Evolutionary conservation across 2,113 vertebrate genomes (phyloP).

Genomic region (Rhinolophus ferrumequinum): DNA sequence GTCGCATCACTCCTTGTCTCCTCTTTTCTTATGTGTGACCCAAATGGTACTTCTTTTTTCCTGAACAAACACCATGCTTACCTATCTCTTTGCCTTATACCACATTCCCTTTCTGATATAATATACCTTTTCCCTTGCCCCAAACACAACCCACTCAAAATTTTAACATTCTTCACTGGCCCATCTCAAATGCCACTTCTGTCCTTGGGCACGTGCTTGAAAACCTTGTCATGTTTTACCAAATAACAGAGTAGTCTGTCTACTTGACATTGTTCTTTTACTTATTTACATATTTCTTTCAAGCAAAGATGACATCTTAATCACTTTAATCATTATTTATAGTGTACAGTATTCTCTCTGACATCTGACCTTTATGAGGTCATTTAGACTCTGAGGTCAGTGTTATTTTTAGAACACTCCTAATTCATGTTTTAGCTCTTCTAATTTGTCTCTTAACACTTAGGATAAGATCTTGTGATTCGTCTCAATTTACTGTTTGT

Average conservation of each 20-base stretch:
- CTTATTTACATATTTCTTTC: background rate
- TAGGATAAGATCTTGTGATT: conserved; percentile 6
- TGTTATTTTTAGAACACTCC: conserved; percentile 10
- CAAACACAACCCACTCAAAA: background rate
- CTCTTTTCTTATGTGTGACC: background rate
- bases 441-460: background rate
- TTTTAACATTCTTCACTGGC: background rate
- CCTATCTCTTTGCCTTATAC: background rate
- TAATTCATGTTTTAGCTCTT: background rate
- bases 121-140: background rate
- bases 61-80: background rate
- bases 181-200: background rate
- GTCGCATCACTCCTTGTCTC: background rate
- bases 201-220: background rate
- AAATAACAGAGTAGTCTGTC: background rate
- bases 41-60: background rate
- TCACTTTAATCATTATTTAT: background rate
- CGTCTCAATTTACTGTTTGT: background rate
- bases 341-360: background rate
- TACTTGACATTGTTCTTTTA: background rate
- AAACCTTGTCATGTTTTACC: background rate
- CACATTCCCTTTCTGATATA: background rate
- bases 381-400: conserved; percentile 8
- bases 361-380: background rate
- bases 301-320: background rate